Base-by-base conservation (phyloP, 1,140 invertebrate genomes). In the Sminthurides bifidus region DNA sequence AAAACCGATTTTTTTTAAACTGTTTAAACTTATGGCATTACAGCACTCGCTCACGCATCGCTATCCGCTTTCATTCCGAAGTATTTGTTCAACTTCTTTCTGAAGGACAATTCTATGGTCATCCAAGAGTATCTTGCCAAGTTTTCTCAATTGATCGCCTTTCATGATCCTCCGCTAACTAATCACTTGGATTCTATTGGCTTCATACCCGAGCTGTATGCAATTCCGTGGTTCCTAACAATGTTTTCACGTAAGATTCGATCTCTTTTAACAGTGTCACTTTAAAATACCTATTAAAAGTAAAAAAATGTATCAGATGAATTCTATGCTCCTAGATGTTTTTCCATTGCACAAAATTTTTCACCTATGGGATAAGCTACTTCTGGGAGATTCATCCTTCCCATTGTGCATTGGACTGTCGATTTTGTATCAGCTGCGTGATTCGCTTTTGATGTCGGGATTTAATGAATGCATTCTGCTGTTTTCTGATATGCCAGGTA, bases 181-280 rank as follows among this genome's bases (percentile, higher is more conserved):
- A 91, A 86, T 71, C 94, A 98, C 75, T 74, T 98, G 31, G 79
- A 86, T 64, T 82, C 82, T 5, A 96, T 98, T 63, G 87, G 84
- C 65, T 98, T 99, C 71, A 88, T 94, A 64, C 92, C 95, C 0
- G 92, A 99, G 75, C 74, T 98, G 1, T 98, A 98, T 74, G 91
- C 94, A 17, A 98, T 98, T 70, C 94, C 94, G 0, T 98, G 95
- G 95, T 98, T 98, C 72, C 74, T 98, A 8, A 98, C 95, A 12
- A 96, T 98, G 89, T 98, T 96, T 76, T 95, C 93, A 54, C 94
- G 90, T 94, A 77, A 82, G 86, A n/a, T n/a, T n/a, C n/a, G n/a
- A n/a, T n/a, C n/a, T n/a, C n/a, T n/a, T n/a, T n/a, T n/a, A n/a
- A n/a, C n/a, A n/a, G n/a, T n/a, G n/a, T n/a, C n/a, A n/a, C n/a